Conservation (phyloP, 30 jellyfish, hydroid and myxozoan species). For the Pelagia noctiluca region DNA sequence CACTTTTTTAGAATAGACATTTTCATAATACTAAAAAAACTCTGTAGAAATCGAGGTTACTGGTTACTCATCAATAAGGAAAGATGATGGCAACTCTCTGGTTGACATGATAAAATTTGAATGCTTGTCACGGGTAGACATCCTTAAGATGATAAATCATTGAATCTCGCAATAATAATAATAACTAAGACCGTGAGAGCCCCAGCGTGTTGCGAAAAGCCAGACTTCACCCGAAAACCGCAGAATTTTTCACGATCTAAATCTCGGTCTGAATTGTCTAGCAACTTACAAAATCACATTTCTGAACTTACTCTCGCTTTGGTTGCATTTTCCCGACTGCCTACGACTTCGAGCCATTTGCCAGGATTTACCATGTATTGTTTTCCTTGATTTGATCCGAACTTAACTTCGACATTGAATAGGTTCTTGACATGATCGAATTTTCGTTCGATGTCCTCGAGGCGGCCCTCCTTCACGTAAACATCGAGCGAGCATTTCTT, state of each 20-base stretch:
- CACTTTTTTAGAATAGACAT: too few species aligned
- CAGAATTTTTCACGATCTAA: constrained; percentile 51
- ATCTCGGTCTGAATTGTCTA: constrained; percentile 13
- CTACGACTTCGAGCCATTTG: constrained; percentile 87
- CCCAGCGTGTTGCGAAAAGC: not conserved
- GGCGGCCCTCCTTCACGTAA: constrained; percentile 90
- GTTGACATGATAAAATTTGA: too few species aligned
- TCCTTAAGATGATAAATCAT: too few species aligned
- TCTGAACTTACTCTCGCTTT: constrained; percentile 89
- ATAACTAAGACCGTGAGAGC: too few species aligned
- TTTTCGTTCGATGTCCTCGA: constrained; percentile 81
- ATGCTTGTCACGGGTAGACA: too few species aligned
- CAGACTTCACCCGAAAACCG: constrained; percentile 47
- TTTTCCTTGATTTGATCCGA: constrained; percentile 87
- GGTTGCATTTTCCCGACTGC: constrained; percentile 79
- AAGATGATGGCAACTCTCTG: too few species aligned
- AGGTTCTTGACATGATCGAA: constrained; percentile 76
- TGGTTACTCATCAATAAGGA: too few species aligned
- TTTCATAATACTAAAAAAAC: too few species aligned
- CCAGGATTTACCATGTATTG: constrained; percentile 97
- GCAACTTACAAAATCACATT: not conserved
- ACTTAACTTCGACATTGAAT: constrained; percentile 86
- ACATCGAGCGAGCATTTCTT: constrained; percentile 84
- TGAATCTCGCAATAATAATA: too few species aligned
- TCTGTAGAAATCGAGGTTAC: too few species aligned